Conservation (phyloP, 2,888 invertebrate species). For the Entomobrya proxima region DNA sequence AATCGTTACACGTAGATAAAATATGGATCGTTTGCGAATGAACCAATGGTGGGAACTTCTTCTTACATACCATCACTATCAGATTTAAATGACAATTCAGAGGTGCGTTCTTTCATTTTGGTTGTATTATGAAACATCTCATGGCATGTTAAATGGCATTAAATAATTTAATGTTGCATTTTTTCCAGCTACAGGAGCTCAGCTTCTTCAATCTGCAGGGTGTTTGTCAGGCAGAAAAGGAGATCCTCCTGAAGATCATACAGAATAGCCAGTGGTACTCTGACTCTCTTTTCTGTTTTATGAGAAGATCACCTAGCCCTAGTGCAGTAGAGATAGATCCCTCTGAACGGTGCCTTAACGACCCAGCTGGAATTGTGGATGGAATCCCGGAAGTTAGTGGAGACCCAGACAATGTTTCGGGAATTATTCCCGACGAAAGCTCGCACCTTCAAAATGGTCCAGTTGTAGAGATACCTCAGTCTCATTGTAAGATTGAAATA, state of each 20-base stretch:
- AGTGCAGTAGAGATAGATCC: constrained; percentile 46
- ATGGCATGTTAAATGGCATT: too few species aligned
- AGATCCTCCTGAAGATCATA: constrained; percentile 82
- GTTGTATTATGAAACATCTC: too few species aligned
- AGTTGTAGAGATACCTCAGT: constrained; percentile 65
- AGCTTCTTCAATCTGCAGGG: constrained; percentile 87
- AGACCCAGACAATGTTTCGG: constrained; percentile 52
- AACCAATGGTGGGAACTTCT: constrained; percentile 14
- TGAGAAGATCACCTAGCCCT: constrained; percentile 58
- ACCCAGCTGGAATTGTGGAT: constrained; percentile 43
- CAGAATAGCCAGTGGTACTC: constrained; percentile 67
- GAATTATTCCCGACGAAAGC: constrained; percentile 52
- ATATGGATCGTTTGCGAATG: constrained; percentile 53
- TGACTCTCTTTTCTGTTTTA: constrained; percentile 64
- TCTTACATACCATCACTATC: constrained; percentile 46
- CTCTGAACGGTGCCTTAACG: constrained; percentile 66
- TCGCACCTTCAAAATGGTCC: constrained; percentile 68
- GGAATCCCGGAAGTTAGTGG: constrained; percentile 66
- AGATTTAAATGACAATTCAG: constrained; percentile 57
- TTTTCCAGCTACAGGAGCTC: constrained; percentile 80
- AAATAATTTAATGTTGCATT: background rate
- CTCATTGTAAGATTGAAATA: constrained; percentile 60
- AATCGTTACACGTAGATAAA: constrained; percentile 33
- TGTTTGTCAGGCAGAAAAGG: constrained; percentile 84
- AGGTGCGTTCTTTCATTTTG: constrained; percentile 30